phyloP scores from a whole-genome alignment of 2,888 invertebrate genomes.

The Steromphala cineraria region DNA sequence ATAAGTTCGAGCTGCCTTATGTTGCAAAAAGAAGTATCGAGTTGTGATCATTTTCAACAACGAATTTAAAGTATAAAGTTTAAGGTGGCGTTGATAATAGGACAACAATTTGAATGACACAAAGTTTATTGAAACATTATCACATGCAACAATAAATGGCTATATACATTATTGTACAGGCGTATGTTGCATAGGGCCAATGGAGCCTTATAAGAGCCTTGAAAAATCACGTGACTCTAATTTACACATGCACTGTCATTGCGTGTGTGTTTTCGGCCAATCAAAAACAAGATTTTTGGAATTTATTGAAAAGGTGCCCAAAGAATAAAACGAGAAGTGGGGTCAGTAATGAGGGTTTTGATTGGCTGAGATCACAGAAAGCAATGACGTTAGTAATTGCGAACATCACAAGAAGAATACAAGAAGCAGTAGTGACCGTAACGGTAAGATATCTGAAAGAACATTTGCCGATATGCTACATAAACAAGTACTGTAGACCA shows the following conservation, averaged over 20 bases:
- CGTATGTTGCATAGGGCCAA: slow-evolving; percentile 7
- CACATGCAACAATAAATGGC: slow-evolving; percentile 15
- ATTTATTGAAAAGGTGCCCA: neutral
- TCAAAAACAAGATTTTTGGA: neutral
- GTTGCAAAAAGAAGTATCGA: too few relatives aligned
- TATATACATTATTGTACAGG: slow-evolving; percentile 15
- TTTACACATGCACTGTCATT: neutral
- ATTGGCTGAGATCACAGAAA: slow-evolving; percentile 16
- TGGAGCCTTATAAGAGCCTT: neutral
- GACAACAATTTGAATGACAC: too few relatives aligned
- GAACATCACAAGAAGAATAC: neutral
- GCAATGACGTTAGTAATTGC: neutral
- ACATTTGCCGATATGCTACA: too few relatives aligned
- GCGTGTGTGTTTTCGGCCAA: slow-evolving; percentile 17
- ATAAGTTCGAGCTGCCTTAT: too few relatives aligned
- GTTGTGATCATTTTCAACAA: too few relatives aligned
- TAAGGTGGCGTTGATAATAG: too few relatives aligned
- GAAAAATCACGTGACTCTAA: neutral
- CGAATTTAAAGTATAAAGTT: too few relatives aligned
- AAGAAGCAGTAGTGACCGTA: neutral
- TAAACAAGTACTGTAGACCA: too few relatives aligned
- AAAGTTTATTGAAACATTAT: neutral
- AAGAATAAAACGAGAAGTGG: slow-evolving; percentile 4
- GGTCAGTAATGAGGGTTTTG: neutral
- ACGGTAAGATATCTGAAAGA: too few relatives aligned